Base-by-base conservation (phyloP, 1,140 invertebrate genomes). In the Calephelis virginiensis region DNA sequence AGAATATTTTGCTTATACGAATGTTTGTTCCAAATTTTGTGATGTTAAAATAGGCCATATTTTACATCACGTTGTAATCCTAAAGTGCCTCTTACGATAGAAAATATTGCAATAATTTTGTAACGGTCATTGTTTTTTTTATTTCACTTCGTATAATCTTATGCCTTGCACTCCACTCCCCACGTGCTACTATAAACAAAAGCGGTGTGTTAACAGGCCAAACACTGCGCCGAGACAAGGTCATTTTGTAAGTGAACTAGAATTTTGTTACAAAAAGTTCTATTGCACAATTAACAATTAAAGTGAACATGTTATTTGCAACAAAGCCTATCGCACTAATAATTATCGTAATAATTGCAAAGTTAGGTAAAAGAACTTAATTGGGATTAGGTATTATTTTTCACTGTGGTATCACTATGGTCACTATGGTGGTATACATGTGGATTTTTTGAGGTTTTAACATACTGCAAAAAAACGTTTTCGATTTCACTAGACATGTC, bases 221-320 rank as follows among this genome's bases (percentile, higher is more conserved):
- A 14, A 45, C 47, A 69, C 37, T 50, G 56, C 38, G 49, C 14
- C 8, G 10, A 61, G 48, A 48, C 40, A 68, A 68, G 68, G 68
- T 68, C 60, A 69, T 66, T 66, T 68, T 47, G 66, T 47, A 72
- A 66, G 43, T 69, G 50, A 46, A 64, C 63, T 72, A 66, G 50
- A 56, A 59, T 64, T 56, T 64, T 43, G 50, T 64, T 43, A 50
- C 45, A 59, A 64, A 64, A 64, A 50, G 10, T 37, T 38, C 37
- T 45, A 56, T 59, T 56, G 38, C 53, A 63, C 11, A 56, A 38
- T 40, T 10, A 56, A 64, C 50, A 56, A 50, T 40, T 53, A 49
- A 53, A 40, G 43, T 64, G 43, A 40, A 43, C 53, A 37, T 11
- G 17, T 12, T 59, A 59, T 38, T 59, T 38, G 53, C 17, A 59